Evolutionary conservation across 2,888 invertebrate genomes (phyloP), one percentile per base, ranked within the genome.

Genomic region (Diaprepes abbreviatus): DNA sequence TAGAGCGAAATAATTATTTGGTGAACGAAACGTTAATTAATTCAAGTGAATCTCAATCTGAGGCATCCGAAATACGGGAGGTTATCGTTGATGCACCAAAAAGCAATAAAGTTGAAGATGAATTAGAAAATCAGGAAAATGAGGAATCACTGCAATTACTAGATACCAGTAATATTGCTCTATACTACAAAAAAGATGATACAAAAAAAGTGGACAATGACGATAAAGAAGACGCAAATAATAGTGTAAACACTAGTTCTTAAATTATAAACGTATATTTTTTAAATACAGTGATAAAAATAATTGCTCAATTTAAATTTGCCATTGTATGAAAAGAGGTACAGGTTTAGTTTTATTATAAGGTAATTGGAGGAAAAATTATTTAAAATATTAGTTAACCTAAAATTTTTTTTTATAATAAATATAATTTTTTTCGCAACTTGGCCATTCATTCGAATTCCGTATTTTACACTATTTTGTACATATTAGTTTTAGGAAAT

Each of bases 131-230:
- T 35, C 17, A 17, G n/a, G 71, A 71, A 24, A 71, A 66, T 10
- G 1, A 83, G 79, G 35, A 78, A 78, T 60, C 73, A 38, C 63
- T 86, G 0, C 82, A 84, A 10, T 84, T 88, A 4, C 80, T 87
- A 3, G 86, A 87, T 59, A 87, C 88, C 28, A 88, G 88, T 58
- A 89, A 89, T 58, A 88, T 89, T 0, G 89, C 89, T 0, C 82
- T 90, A 28, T 90, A 86, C 77, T 89, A 89, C 74, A 82, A 77
- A 66, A 83, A 81, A 70, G 80, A 68, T 45, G 70, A 54, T 35
- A 21, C 21, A 16, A 60, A 58, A 40, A 33, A 63, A 9, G 54
- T 21, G 2, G 33, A 55, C 12, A 28, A 24, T 16, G 28, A 60
- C 6, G 45, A 52, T 10, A 43, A 65, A 19, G 35, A 19, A 6